Evolutionary conservation across 1,140 invertebrate species (phyloP).

Genomic region (Copidosoma floridanum): DNA sequence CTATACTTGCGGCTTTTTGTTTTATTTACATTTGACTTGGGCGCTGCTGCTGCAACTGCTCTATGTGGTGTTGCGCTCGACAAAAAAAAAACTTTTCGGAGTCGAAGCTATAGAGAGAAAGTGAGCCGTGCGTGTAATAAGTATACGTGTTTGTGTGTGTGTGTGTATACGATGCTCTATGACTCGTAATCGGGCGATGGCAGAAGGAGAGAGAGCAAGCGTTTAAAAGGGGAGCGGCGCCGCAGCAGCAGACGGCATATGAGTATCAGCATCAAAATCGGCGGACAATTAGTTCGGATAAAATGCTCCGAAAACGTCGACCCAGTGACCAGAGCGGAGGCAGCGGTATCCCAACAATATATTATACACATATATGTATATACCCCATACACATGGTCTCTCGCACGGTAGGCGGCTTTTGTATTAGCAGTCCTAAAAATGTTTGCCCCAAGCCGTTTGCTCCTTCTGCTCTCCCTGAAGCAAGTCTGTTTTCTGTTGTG

Average conservation of each 20-base stretch:
- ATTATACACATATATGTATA: not conserved
- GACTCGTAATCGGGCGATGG: not conserved
- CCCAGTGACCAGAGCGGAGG: conserved; percentile 38
- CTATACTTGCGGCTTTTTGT: too few species aligned
- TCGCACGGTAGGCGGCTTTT: not conserved
- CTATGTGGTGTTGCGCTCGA: too few species aligned
- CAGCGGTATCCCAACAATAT: too few species aligned
- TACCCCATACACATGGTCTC: not conserved
- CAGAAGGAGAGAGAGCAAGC: not conserved
- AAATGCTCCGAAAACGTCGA: conserved; percentile 46
- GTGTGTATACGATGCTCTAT: too few species aligned
- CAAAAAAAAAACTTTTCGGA: too few species aligned
- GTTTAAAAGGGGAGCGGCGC: not conserved
- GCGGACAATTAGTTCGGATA: conserved; percentile 35
- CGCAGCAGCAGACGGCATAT: conserved; percentile 16
- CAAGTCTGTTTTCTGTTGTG: too few species aligned
- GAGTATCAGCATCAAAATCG: conserved; percentile 24
- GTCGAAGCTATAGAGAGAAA: too few species aligned
- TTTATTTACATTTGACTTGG: too few species aligned
- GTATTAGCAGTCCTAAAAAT: conserved; percentile 44
- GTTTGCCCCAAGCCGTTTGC: conserved; percentile 55
- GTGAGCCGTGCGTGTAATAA: too few species aligned
- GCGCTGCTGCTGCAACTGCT: too few species aligned
- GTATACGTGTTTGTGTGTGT: too few species aligned
- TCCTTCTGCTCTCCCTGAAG: too few species aligned